These are phyloP conservation scores for fruit fly (Drosophila melanogaster) DNA, from an alignment of 1,140 invertebrate genomes.

Conservation along the genomic window DNA sequence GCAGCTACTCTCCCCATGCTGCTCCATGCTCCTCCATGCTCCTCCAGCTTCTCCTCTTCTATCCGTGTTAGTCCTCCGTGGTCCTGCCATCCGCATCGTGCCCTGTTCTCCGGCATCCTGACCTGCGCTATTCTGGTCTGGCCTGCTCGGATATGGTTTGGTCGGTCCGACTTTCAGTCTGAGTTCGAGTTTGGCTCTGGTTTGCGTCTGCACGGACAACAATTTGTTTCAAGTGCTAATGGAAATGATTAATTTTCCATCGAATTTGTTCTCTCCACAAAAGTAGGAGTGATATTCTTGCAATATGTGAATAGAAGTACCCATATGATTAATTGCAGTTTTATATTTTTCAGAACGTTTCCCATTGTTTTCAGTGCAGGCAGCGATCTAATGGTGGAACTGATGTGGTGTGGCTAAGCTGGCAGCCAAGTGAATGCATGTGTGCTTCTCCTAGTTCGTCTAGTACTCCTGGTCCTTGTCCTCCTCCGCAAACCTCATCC, in stretches of 20 bases:
- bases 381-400: background rate
- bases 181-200: background rate
- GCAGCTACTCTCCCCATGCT: background rate
- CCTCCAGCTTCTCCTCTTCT: background rate
- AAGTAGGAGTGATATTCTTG: too few relatives aligned
- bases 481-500: background rate
- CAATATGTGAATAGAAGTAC: too few relatives aligned
- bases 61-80: background rate
- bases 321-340: too few relatives aligned
- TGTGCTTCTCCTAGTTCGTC: constrained; percentile 1
- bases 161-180: constrained; percentile 1
- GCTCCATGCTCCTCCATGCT: background rate
- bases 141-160: constrained; percentile 10
- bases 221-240: background rate
- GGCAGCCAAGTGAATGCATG: constrained; percentile 46
- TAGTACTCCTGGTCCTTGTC: background rate
- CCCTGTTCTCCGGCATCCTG: constrained; percentile 15
- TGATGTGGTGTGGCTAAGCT: constrained; percentile 25
- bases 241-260: background rate
- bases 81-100: constrained; percentile 1
- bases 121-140: constrained; percentile 30
- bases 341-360: too few relatives aligned
- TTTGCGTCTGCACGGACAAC: background rate
- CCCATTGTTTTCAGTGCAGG: constrained; percentile 1
- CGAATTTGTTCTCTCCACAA: too few relatives aligned